Conservation (phyloP, 2,888 invertebrate species). For the Drosophila longiperda region DNA sequence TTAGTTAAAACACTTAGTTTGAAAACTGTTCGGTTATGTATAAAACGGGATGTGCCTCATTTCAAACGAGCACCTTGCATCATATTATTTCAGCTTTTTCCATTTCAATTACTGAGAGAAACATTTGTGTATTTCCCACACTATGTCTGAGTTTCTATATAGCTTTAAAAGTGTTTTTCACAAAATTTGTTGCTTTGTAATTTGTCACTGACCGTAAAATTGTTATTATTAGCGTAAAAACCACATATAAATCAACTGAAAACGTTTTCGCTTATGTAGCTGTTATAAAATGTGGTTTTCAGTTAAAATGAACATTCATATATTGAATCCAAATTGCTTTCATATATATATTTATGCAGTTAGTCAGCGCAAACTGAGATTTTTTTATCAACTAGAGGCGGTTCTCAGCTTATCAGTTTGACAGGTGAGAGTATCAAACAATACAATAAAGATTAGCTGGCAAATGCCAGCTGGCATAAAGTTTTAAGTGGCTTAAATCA, state of each 20-base stretch:
- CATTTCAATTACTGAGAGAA: not conserved
- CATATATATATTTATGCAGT: not conserved
- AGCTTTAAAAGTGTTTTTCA: not conserved
- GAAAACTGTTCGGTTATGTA: not conserved
- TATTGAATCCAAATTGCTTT: not conserved
- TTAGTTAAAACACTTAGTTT: not conserved
- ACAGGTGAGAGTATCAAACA: slow-evolving; percentile 20
- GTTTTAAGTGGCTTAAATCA: slow-evolving; percentile 20
- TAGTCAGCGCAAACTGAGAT: slow-evolving; percentile 7
- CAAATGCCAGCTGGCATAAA: slow-evolving; percentile 21
- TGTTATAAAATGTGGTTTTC: not conserved
- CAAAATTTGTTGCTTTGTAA: not conserved
- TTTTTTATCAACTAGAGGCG: not conserved
- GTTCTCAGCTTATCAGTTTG: slow-evolving; percentile 23
- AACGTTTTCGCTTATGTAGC: not conserved
- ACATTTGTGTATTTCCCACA: not conserved
- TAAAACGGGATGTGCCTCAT: not conserved
- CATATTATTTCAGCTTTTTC: not conserved
- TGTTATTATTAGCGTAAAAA: not conserved
- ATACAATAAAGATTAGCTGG: slow-evolving; percentile 9
- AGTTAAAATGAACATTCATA: not conserved
- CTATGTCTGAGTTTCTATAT: not conserved
- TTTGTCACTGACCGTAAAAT: not conserved
- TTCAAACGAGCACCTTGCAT: not conserved
- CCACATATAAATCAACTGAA: not conserved